Conservation (phyloP, 2,888 invertebrate genomes). For the Euzetes globulus region DNA sequence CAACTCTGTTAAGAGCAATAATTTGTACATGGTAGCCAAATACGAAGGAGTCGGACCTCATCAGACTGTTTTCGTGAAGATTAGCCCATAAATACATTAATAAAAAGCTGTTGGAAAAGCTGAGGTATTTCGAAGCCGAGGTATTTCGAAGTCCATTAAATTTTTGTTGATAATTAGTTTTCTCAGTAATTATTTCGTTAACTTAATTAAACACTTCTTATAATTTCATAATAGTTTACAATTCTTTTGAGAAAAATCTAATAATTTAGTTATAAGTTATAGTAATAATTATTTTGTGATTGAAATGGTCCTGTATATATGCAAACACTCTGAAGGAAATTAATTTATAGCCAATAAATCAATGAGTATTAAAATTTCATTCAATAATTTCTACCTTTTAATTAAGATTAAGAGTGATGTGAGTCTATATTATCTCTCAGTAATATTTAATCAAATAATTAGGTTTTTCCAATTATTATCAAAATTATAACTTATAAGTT, state of each 20-base stretch:
- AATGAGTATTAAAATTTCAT: neutral
- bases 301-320: neutral
- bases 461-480: neutral
- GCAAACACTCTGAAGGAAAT: neutral
- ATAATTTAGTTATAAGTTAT: neutral
- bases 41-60: no score
- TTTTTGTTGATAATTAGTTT: neutral
- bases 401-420: no score
- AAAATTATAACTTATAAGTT: neutral
- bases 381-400: neutral
- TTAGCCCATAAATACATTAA: no score
- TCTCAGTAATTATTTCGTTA: neutral
- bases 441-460: neutral
- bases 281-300: neutral
- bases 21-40: no score
- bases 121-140: no score
- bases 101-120: no score
- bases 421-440: neutral
- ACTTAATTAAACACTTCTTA: neutral
- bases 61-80: no score
- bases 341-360: neutral
- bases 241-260: neutral
- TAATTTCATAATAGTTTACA: neutral
- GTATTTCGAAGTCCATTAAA: neutral
- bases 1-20: no score